These are phyloP conservation scores for Meghimatium bilineatum DNA, from an alignment of 2,888 invertebrate species.

Conservation along the genomic window DNA sequence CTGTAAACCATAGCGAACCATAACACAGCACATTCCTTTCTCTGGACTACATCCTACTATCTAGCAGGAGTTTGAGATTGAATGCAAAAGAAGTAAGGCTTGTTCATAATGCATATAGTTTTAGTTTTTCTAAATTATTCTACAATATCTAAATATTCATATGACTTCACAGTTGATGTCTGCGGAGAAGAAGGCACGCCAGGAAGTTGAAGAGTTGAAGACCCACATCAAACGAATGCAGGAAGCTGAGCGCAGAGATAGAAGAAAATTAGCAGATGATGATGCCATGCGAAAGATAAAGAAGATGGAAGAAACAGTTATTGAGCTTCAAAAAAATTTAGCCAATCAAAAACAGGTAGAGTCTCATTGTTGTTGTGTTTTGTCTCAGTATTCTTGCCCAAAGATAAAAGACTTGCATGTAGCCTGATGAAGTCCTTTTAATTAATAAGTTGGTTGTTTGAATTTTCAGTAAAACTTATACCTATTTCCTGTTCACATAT, in stretches of 20 bases:
- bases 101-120: background rate
- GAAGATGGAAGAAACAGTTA: conserved; percentile 94
- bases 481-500: too few relatives aligned
- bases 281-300: conserved; percentile 95
- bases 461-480: too few relatives aligned
- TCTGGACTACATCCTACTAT: too few relatives aligned
- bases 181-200: conserved; percentile 91
- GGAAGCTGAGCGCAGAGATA: conserved; percentile 93
- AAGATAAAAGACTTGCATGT: too few relatives aligned
- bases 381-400: background rate
- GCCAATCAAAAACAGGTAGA: conserved; percentile 84
- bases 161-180: conserved; percentile 83
- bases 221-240: conserved; percentile 78
- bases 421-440: too few relatives aligned
- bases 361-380: background rate
- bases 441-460: too few relatives aligned
- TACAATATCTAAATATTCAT: background rate
- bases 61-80: too few relatives aligned
- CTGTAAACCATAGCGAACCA: too few relatives aligned
- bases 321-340: conserved; percentile 90
- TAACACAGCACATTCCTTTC: too few relatives aligned
- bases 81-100: too few relatives aligned
- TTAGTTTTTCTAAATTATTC: background rate
- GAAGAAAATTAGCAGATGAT: conserved; percentile 92
- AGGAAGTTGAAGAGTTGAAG: conserved; percentile 91